Evolutionary conservation across 2,888 invertebrate species (phyloP).

Genomic region (Clusia tigrina): DNA sequence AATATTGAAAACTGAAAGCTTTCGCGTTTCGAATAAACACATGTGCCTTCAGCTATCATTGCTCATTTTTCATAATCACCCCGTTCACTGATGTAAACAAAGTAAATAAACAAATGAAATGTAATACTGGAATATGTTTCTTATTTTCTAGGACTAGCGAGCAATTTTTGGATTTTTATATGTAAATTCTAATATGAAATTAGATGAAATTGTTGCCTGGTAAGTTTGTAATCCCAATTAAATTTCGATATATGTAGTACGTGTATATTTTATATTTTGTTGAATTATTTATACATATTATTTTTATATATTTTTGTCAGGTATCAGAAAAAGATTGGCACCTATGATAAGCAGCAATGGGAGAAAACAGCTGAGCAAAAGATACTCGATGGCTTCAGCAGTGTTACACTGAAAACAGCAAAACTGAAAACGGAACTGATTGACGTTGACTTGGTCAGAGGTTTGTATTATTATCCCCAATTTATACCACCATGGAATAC

Average conservation of each 20-base stretch:
- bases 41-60: no score
- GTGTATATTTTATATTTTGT: conserved; percentile 10
- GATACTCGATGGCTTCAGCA: conserved; percentile 84
- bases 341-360: conserved; percentile 97
- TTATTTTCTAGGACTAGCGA: no score
- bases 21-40: no score
- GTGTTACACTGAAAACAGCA: conserved; percentile 80
- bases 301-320: conserved; percentile 64
- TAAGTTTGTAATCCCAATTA: conserved; percentile 39
- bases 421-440: conserved; percentile 91
- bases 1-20: no score
- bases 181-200: conserved; percentile 62
- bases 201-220: conserved; percentile 65
- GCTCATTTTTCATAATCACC: no score
- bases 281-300: neutral
- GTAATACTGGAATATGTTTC: no score
- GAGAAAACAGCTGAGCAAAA: conserved; percentile 94
- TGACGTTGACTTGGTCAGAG: conserved; percentile 95
- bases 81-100: no score
- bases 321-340: conserved; percentile 96
- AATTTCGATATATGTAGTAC: neutral
- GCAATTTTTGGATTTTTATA: conserved; percentile 43
- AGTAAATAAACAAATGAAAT: no score
- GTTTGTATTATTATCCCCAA: conserved; percentile 63
- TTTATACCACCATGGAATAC: neutral